A percentile compares a stretch with the other conserved stretches of the same genome.
Evolutionary conservation across 2,888 invertebrate species (phyloP).

Genomic region (Acanthoscelides obtectus): DNA sequence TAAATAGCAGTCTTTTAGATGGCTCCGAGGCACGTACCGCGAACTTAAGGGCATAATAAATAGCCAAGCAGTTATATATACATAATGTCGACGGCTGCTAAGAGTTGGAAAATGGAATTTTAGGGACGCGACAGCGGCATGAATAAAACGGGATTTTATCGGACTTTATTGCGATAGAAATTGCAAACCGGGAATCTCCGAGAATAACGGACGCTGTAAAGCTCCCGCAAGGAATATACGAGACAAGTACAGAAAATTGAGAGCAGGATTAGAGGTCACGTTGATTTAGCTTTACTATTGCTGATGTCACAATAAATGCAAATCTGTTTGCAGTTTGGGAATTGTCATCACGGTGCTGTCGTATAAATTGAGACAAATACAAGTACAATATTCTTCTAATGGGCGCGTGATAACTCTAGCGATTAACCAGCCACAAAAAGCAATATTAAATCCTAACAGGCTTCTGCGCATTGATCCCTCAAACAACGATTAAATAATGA

Average conservation of each 20-base stretch:
- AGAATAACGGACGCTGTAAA: background rate
- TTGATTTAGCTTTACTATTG: too few relatives aligned
- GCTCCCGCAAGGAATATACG: background rate
- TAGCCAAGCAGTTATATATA: background rate
- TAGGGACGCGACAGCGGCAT: background rate
- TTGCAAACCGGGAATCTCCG: background rate
- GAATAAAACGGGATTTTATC: background rate
- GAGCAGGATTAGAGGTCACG: background rate
- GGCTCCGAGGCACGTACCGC: background rate
- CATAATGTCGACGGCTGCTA: background rate
- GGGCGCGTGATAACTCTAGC: too few relatives aligned
- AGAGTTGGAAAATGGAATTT: background rate
- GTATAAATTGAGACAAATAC: too few relatives aligned
- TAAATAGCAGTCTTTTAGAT: background rate
- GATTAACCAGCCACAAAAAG: too few relatives aligned
- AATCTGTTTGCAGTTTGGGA: too few relatives aligned
- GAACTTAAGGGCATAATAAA: background rate
- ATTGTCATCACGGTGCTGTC: too few relatives aligned
- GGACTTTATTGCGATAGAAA: background rate
- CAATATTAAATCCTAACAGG: too few relatives aligned
- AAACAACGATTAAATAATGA: too few relatives aligned
- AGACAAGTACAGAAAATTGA: background rate
- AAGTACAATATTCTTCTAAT: too few relatives aligned
- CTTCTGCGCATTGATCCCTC: too few relatives aligned
- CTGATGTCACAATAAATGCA: too few relatives aligned